Base-by-base conservation (phyloP, 1,140 invertebrate species). In the Drosophila athabasca region DNA sequence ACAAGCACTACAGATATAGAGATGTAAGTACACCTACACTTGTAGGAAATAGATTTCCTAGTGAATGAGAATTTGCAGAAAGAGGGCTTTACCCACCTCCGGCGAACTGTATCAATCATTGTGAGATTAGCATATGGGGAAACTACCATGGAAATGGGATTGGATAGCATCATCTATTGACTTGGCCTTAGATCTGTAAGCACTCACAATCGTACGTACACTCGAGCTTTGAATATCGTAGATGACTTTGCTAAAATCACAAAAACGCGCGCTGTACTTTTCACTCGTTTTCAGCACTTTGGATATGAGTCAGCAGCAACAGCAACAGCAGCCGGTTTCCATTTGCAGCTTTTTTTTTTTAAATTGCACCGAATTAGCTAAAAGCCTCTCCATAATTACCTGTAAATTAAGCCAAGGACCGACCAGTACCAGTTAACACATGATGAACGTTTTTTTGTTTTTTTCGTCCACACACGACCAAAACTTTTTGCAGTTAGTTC, bases 331-430 rank as follows among this genome's bases (percentile, higher is more conserved):
- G 82, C 78, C 82, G 82, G 82, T 85, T 85, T 70, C 35, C 65
- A 70, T 80, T 68, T 87, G 77, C 64, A 84, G 64, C 62, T 59
- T 50, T 29, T 51, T 59, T 66, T 59, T 50, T 29, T 51, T 59
- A 52, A 67, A 57, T 79, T 74, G 64, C 53, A 52, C 59, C 31
- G 64, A 69, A 81, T 87, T 77, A 66, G 45, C 45, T 70, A 58
- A 78, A 87, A 87, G 74, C 50, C 62, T 60, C 39, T 46, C 62
- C 50, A 76, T 81, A 84, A 85, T 81, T 84, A 84, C 72, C 72
- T 85, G 81, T 57, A 54, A 43, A 64, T 50, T 51, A 77, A 66
- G 49, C 60, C 76, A 80, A 69, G 60, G 60, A 62, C 62, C 62
- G 60, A 62, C 62, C 62, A 45, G 35, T 13, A 62, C 62, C 62